Evolutionary conservation across 2,113 vertebrate species (phyloP), one percentile per base, ranked within the genome.

Genomic region (Dasyprocta punctata): DNA sequence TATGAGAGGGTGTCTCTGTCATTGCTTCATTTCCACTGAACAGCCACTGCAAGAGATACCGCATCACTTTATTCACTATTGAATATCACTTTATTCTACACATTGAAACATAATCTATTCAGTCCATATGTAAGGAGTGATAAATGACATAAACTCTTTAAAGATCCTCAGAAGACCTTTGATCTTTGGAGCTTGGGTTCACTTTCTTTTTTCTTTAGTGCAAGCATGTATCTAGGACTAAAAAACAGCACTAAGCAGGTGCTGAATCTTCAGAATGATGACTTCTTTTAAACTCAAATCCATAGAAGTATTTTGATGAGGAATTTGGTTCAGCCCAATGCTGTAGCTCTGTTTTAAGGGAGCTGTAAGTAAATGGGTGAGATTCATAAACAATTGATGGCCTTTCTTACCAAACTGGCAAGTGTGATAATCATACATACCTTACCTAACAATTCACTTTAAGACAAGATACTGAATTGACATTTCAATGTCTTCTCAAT

Each of bases 371-470:
- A 86, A 92, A 56, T 89, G 90, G 60, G 71, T 80, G 61, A 94
- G 82, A 94, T 11, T 67, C 33, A 49, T 54, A 80, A 87, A 77
- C 52, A 88, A 89, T 56, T 71, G 5, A 28, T 89, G 22, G 83
- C 5, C 0, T 54, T 94, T 93, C 77, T 67, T 89, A 60, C 65
- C 26, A 65, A 89, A 93, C 22, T 89, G 47, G n/a, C 19, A 93
- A 67, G 19, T 38, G 19, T 82, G 54, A 81, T 14, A 41, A 63
- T 80, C 13, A 86, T 13, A 33, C 2, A 38, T 4, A 82, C 20
- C 90, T 92, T 54, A 73, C 38, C 61, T 84, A 63, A 90, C 94
- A 87, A 96, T 58, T 92, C 82, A 60, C 14, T 84, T 92, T 47
- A n/a, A 58, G n/a, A 77, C 41, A 94, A 95, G n/a, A 54, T 73